Base-by-base conservation (phyloP, 1,140 invertebrate genomes). In the Aradophagus sp. region DNA sequence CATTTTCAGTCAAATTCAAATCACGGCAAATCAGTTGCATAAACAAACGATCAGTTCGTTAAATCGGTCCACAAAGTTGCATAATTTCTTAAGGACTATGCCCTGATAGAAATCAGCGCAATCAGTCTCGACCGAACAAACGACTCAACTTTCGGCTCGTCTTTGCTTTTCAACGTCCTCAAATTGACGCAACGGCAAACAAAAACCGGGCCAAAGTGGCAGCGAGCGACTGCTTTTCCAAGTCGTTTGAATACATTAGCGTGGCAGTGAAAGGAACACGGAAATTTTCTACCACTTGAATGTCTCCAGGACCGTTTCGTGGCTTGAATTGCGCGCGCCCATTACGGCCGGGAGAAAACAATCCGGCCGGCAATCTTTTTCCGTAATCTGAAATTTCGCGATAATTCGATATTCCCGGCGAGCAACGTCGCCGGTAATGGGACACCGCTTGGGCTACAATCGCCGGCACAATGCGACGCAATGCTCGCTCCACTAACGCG, bases 351-450 rank as follows among this genome's bases (percentile, higher is more conserved):
- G 17, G 67, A 70, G 58, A 70, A 70, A 70, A 70, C 67, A 70
- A 70, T 63, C 59, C 67, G 32, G 20, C 11, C 7, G n/a, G 4
- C 39, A 63, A 63, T 63, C 67, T 23, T 70, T 56, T 63, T 63
- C 52, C 44, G 29, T 58, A 58, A 70, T 63, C 67, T 70, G 36
- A 63, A 59, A 63, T 70, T 63, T 70, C 42, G 66, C 39, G 53
- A 68, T 47, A 59, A 68, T 63, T 68, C 63, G 63, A 63, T 58
- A 69, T 67, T 50, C 15, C 15, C 23, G 36, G 20, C 39, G 4
- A n/a, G 53, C 73, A 66, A 35, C 36, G 58, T 77, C 74, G 68
- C 70, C 50, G 69, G 77, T 77, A 80, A 80, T 74, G 56, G 52
- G 74, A 75, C 76, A 78, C 58, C 58, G 69, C 50, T 69, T 48